phyloP scores from a whole-genome alignment of 2,888 invertebrate genomes.

The Callimorpha dominula region DNA sequence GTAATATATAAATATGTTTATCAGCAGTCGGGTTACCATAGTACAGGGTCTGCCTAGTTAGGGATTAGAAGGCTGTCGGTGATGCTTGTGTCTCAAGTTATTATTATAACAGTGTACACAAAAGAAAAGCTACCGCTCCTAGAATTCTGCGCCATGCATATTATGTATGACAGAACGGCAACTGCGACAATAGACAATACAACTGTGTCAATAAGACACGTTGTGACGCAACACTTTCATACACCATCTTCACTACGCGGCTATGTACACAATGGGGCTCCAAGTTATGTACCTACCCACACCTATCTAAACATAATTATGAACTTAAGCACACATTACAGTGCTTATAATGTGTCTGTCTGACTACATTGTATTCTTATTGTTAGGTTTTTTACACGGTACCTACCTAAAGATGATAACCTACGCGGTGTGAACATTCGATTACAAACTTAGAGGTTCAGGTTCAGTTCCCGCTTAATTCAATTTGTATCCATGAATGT shows the following conservation, averaged over 20 bases:
- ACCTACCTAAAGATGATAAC: too few species aligned
- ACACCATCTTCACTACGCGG: constrained; percentile 7
- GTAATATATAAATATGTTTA: too few species aligned
- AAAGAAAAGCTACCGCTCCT: background rate
- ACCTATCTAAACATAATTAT: constrained; percentile 16
- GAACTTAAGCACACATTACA: constrained; percentile 6
- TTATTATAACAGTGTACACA: background rate
- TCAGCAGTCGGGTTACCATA: too few species aligned
- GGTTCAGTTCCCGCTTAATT: too few species aligned
- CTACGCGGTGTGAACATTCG: too few species aligned
- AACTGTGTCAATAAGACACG: constrained; percentile 21
- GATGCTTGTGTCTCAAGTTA: too few species aligned
- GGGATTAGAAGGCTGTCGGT: too few species aligned
- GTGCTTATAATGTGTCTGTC: background rate
- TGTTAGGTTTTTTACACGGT: background rate
- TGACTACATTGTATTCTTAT: constrained; percentile 2
- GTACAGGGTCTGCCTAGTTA: too few species aligned
- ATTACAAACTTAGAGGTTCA: too few species aligned
- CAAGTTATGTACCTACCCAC: constrained; percentile 6
- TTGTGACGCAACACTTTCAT: constrained; percentile 22
- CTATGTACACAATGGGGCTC: constrained; percentile 3
- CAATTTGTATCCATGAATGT: too few species aligned
- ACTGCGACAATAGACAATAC: constrained; percentile 14
- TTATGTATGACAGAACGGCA: constrained; percentile 8
- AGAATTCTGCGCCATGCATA: background rate